These are phyloP conservation scores for Oreamnos americanus DNA, from an alignment of 2,113 vertebrate species.

Conservation along the genomic window DNA sequence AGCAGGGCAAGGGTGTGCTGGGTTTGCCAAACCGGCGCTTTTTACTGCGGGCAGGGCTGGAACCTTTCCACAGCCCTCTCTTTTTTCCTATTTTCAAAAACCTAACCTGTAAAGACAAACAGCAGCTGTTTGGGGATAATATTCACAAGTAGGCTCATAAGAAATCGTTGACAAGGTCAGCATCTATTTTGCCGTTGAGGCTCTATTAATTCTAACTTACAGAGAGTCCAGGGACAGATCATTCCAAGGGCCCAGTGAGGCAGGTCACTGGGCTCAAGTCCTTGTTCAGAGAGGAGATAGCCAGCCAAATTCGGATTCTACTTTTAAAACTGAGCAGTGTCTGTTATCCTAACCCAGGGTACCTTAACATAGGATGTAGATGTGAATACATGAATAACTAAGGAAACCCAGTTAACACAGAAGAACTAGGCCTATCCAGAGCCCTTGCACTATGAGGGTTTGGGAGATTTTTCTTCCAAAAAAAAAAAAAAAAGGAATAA, in stretches of 20 bases:
- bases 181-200: background rate
- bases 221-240: background rate
- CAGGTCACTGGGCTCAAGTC: background rate
- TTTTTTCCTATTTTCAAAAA: background rate
- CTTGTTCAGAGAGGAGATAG: background rate
- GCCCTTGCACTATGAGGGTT: conserved; percentile 12
- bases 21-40: background rate
- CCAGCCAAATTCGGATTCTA: background rate
- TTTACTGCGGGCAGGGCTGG: background rate
- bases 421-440: background rate
- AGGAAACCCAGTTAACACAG: background rate
- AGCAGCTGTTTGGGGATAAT: background rate
- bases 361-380: background rate
- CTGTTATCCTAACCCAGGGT: background rate
- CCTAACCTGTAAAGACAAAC: background rate
- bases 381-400: background rate
- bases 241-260: background rate
- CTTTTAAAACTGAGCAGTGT: background rate
- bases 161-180: background rate
- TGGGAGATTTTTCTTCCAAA: conserved; percentile 26
- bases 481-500: background rate
- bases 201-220: background rate
- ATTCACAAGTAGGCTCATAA: background rate
- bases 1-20: background rate
- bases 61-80: background rate